A percentile compares a stretch with the other conserved stretches of the same genome.
phyloP scores from a whole-genome alignment of 2,797 vertebrate species.

The Enteromius viviparus region DNA sequence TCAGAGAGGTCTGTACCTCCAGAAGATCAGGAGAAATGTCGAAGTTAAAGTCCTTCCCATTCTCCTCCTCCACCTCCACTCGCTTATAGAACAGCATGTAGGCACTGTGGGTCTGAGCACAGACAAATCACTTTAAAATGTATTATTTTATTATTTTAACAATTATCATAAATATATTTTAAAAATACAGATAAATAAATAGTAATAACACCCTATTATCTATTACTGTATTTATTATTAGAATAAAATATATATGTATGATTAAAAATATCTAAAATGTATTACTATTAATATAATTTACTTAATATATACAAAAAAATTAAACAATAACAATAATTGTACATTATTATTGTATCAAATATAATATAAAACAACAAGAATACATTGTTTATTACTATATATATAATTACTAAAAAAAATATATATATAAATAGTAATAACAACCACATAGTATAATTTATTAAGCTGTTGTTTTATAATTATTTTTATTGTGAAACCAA shows the following conservation, averaged over 20 bases:
- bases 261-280: too few species aligned
- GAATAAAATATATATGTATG: neutral
- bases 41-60: slow-evolving; percentile 92
- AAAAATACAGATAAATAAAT: neutral
- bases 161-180: neutral
- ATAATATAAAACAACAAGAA: too few species aligned
- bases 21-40: slow-evolving; percentile 92
- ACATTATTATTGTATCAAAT: too few species aligned
- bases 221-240: neutral
- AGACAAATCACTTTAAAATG: slow-evolving; percentile 27
- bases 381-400: too few species aligned
- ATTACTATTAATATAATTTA: neutral
- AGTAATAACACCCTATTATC: neutral
- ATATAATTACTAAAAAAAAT: too few species aligned
- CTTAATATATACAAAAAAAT: neutral
- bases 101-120: slow-evolving; percentile 92
- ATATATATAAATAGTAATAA: neutral
- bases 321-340: too few species aligned
- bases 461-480: neutral
- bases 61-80: slow-evolving; percentile 96
- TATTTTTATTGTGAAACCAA: slow-evolving; percentile 61
- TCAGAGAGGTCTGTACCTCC: slow-evolving; percentile 68
- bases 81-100: slow-evolving; percentile 99
- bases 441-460: neutral
- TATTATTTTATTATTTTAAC: neutral